Conservation (phyloP, 2,888 invertebrate species). For the Amphimallon solstitiale region DNA sequence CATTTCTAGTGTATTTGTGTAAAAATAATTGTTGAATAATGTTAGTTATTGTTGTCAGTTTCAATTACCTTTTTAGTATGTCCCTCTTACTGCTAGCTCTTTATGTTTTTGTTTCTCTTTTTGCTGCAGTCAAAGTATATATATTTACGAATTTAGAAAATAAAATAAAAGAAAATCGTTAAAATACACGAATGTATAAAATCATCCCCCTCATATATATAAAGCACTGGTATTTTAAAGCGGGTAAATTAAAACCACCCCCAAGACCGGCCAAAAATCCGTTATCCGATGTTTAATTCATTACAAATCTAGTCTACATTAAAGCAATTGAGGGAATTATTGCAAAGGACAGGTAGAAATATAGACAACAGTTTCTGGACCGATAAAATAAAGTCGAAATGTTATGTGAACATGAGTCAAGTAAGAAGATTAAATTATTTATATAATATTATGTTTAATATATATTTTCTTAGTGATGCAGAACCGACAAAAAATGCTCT, state of each 20-base stretch:
- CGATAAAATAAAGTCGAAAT: constrained; percentile 97
- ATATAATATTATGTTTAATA: constrained; percentile 8
- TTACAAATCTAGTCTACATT: constrained; percentile 92
- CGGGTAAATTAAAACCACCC: constrained; percentile 72
- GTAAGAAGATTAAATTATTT: constrained; percentile 68
- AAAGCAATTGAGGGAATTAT: constrained; percentile 87
- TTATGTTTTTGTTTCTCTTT: too few relatives aligned
- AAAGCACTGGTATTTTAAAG: too few relatives aligned
- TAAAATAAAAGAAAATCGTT: too few relatives aligned
- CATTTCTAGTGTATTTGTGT: too few relatives aligned
- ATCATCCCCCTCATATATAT: too few relatives aligned
- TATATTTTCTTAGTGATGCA: constrained; percentile 76
- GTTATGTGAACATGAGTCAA: constrained; percentile 81
- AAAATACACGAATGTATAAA: too few relatives aligned
- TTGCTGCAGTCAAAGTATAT: too few relatives aligned
- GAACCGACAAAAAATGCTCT: constrained; percentile 90
- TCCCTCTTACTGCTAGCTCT: too few relatives aligned
- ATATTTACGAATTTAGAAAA: too few relatives aligned
- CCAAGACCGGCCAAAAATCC: constrained; percentile 87
- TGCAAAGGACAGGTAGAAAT: constrained; percentile 89
- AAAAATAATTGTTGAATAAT: too few relatives aligned
- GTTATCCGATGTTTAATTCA: constrained; percentile 80
- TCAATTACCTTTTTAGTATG: too few relatives aligned
- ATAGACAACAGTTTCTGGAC: constrained; percentile 96
- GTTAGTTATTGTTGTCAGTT: too few relatives aligned